These are phyloP conservation scores for Dasysyrphus albostriatus DNA, from an alignment of 2,888 invertebrate genomes.

Conservation along the genomic window DNA sequence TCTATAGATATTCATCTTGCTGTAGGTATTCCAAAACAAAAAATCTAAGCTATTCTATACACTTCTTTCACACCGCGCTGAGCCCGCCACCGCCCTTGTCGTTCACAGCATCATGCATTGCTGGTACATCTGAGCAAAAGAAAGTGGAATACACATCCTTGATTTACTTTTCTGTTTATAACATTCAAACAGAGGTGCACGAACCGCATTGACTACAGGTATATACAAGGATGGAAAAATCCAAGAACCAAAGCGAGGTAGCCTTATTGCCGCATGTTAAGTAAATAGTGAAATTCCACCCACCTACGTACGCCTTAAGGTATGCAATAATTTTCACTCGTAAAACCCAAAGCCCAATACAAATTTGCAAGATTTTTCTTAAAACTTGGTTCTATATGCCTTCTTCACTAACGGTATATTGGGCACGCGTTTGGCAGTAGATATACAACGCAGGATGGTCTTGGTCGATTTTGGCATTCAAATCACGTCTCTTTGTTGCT, in stretches of 20 bases:
- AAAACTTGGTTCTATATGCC: conserved; percentile 9
- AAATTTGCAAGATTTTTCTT: conserved; percentile 60
- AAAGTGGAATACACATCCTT: conserved; percentile 28
- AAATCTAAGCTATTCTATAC: conserved; percentile 46
- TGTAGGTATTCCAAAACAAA: not conserved
- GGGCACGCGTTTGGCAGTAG: conserved; percentile 47
- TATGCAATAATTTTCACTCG: conserved; percentile 71
- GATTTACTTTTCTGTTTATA: conserved; percentile 71
- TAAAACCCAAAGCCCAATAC: conserved; percentile 68
- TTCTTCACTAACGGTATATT: not conserved
- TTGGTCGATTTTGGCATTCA: conserved; percentile 50
- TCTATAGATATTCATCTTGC: conserved; percentile 5
- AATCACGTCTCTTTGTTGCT: conserved; percentile 67
- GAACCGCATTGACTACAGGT: not conserved
- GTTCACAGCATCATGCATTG: not conserved
- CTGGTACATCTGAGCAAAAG: not conserved
- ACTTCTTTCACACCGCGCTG: too few relatives aligned
- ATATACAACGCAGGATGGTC: conserved; percentile 20
- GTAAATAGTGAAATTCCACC: conserved; percentile 9
- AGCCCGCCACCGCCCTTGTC: too few relatives aligned
- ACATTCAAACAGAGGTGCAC: conserved; percentile 46
- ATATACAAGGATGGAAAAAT: not conserved
- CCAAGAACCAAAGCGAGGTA: not conserved
- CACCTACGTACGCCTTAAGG: conserved; percentile 39
- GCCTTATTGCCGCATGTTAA: not conserved